Percentiles rank a stretch among this genome's conserved stretches.
Conservation (phyloP, 2,888 invertebrate species). For the Drosophila rubida region DNA sequence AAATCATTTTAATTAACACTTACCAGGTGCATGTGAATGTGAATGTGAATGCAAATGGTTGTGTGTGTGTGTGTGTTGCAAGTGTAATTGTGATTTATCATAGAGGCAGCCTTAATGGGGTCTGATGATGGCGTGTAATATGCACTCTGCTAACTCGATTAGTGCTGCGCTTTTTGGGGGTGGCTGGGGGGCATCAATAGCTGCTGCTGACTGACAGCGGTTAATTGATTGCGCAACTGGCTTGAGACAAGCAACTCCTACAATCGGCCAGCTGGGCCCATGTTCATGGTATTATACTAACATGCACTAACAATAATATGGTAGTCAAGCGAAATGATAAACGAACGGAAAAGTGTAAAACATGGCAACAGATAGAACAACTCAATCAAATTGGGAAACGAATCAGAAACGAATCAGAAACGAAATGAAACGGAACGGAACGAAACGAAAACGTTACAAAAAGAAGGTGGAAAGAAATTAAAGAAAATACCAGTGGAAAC, state of each 20-base stretch:
- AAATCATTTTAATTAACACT: constrained; percentile 82
- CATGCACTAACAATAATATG: constrained; percentile 56
- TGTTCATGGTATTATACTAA: neutral
- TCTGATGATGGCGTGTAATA: neutral
- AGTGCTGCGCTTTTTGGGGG: too few species aligned
- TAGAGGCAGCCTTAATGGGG: constrained; percentile 63
- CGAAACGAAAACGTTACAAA: constrained; percentile 48
- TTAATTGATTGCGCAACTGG: too few species aligned
- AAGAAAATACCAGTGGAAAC: constrained; percentile 93
- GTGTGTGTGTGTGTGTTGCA: constrained; percentile 28
- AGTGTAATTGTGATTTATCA: constrained; percentile 68
- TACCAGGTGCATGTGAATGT: constrained; percentile 38
- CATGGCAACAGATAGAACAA: constrained; percentile 14
- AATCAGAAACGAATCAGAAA: constrained; percentile 34
- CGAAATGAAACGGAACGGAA: constrained; percentile 46
- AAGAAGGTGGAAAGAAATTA: constrained; percentile 58
- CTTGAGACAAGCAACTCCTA: too few species aligned
- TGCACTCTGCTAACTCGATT: too few species aligned
- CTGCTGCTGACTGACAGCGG: too few species aligned
- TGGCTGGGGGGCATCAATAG: too few species aligned
- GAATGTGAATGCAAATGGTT: constrained; percentile 13
- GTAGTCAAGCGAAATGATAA: constrained; percentile 2
- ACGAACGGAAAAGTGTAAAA: neutral
- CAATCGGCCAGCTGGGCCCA: constrained; percentile 1
- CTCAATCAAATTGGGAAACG: constrained; percentile 28